Conservation (phyloP, 2,888 invertebrate species). For the Agrochola macilenta region DNA sequence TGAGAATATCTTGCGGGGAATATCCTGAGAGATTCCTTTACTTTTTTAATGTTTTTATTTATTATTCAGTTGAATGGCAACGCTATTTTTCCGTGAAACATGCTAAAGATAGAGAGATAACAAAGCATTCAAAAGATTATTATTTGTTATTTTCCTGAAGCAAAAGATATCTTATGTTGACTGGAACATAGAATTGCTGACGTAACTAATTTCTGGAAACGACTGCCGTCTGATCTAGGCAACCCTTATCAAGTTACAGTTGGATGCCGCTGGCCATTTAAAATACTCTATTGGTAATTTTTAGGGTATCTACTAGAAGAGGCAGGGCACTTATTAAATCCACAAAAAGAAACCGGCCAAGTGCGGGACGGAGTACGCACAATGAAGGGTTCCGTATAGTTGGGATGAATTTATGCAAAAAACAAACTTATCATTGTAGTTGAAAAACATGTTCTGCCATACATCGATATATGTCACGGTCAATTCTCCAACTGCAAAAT, state of each 20-base stretch:
- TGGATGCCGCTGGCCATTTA: slow-evolving; percentile 33
- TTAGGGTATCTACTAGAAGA: neutral
- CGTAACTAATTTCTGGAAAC: slow-evolving; percentile 45
- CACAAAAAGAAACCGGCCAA: neutral
- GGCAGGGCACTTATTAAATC: neutral
- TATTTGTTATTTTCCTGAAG: slow-evolving; percentile 3
- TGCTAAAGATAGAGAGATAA: neutral
- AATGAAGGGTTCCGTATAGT: too few relatives aligned
- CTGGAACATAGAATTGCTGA: slow-evolving; percentile 16
- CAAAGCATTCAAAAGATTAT: neutral
- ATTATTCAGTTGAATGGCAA: neutral
- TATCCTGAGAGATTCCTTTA: slow-evolving; percentile 11
- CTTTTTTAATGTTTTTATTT: slow-evolving; percentile 22
- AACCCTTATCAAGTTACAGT: slow-evolving; percentile 54
- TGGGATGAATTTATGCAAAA: too few relatives aligned
- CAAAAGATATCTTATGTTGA: slow-evolving; percentile 1
- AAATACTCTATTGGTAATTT: slow-evolving; percentile 17
- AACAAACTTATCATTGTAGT: too few relatives aligned
- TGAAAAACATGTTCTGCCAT: too few relatives aligned
- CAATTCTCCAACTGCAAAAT: too few relatives aligned
- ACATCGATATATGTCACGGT: too few relatives aligned
- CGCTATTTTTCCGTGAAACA: neutral
- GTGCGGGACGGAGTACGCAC: too few relatives aligned
- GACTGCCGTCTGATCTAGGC: slow-evolving; percentile 41
- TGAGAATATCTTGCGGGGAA: slow-evolving; percentile 17